Conservation (phyloP, 2,113 vertebrate species). For the Clarias gariepinus region DNA sequence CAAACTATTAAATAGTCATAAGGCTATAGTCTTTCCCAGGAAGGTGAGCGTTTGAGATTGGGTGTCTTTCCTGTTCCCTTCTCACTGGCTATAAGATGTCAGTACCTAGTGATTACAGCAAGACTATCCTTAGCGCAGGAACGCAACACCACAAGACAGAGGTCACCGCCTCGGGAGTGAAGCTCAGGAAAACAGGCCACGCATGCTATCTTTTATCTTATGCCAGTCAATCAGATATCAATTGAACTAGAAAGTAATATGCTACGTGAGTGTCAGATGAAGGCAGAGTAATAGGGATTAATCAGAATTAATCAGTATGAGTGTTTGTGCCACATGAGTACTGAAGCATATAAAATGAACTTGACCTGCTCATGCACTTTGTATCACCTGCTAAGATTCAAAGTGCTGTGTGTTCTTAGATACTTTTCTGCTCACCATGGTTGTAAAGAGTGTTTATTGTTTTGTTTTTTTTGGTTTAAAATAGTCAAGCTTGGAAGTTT, state of each 20-base stretch:
- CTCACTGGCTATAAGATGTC: slow-evolving; percentile 28
- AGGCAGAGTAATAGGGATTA: background rate
- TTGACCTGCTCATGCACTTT: background rate
- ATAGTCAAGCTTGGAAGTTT: background rate
- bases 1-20: slow-evolving; percentile 45
- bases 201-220: slow-evolving; percentile 29
- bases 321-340: background rate
- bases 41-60: slow-evolving; percentile 44
- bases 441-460: background rate
- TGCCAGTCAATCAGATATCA: slow-evolving; percentile 40
- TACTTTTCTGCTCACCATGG: background rate
- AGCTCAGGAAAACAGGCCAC: background rate
- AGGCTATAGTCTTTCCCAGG: slow-evolving; percentile 40
- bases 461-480: background rate
- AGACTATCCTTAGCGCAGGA: slow-evolving; percentile 41
- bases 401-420: background rate
- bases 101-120: slow-evolving; percentile 47
- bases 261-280: background rate
- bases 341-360: background rate
- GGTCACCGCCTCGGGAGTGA: slow-evolving; percentile 3
- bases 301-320: background rate
- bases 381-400: background rate
- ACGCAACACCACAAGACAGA: slow-evolving; percentile 39
- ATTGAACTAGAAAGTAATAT: slow-evolving; percentile 1
- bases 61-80: slow-evolving; percentile 46